A percentile compares a stretch with the other conserved stretches of the same genome.
phyloP scores from a whole-genome alignment of 2,888 invertebrate species.

The Oegoconia quadripuncta region DNA sequence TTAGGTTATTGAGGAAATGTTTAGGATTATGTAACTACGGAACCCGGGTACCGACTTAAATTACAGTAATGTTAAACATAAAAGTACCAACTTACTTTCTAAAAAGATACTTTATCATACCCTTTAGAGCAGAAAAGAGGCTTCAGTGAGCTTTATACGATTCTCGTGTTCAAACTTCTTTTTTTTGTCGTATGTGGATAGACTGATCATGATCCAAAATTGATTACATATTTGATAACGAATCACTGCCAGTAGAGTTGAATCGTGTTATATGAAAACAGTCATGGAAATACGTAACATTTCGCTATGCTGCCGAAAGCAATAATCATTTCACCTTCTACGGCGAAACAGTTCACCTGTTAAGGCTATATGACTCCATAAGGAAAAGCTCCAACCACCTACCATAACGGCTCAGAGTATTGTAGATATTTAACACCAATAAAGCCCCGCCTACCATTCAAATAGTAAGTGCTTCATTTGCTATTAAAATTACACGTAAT shows the following conservation, averaged over 20 bases:
- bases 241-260: neutral
- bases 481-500: neutral
- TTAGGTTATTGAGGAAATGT: too few species aligned
- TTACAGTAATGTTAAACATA: too few species aligned
- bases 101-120: too few species aligned
- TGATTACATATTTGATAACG: too few species aligned
- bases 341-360: neutral
- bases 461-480: constrained; percentile 1
- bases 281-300: neutral
- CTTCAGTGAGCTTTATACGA: too few species aligned
- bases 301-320: neutral
- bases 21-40: too few species aligned
- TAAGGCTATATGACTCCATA: constrained; percentile 3
- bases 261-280: neutral
- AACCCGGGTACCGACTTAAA: too few species aligned
- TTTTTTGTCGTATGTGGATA: too few species aligned
- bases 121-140: too few species aligned
- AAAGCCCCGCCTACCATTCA: constrained; percentile 10
- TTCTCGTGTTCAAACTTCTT: too few species aligned
- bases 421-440: constrained; percentile 13
- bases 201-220: too few species aligned
- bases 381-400: constrained; percentile 8
- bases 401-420: constrained; percentile 6
- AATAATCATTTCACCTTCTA: constrained; percentile 3
- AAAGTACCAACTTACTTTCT: too few species aligned